These are phyloP conservation scores for Oostethus manadensis DNA, from an alignment of 2,113 vertebrate species.

Conservation along the genomic window DNA sequence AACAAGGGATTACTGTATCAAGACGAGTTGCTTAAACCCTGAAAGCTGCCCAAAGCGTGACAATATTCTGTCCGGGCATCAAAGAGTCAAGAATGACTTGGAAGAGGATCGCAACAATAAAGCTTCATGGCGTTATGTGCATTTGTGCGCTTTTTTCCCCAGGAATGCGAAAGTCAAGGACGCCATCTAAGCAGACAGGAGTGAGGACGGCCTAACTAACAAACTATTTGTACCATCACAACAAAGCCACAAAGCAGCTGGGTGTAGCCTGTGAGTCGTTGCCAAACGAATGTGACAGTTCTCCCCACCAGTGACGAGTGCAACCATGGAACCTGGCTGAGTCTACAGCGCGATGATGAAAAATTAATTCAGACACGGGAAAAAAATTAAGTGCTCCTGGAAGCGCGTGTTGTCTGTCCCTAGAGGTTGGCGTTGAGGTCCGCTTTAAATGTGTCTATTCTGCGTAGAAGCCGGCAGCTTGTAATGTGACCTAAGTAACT, in stretches of 20 bases:
- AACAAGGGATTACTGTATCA: neutral
- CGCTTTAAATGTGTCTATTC: slow-evolving; percentile 76
- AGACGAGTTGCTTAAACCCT: neutral
- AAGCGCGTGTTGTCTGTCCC: slow-evolving; percentile 77
- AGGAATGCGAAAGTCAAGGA: slow-evolving; percentile 57
- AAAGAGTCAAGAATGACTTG: slow-evolving; percentile 37
- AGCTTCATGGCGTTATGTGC: slow-evolving; percentile 35
- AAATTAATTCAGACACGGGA: slow-evolving; percentile 80
- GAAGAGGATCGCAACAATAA: slow-evolving; percentile 38
- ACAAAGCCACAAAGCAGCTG: slow-evolving; percentile 58
- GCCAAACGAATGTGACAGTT: slow-evolving; percentile 66
- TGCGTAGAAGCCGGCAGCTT: slow-evolving; percentile 71
- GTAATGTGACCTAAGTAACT: slow-evolving; percentile 79
- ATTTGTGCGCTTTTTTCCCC: slow-evolving; percentile 41
- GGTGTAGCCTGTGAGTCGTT: slow-evolving; percentile 67
- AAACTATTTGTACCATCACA: slow-evolving; percentile 44
- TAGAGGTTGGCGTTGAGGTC: slow-evolving; percentile 74
- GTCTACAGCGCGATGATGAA: slow-evolving; percentile 77
- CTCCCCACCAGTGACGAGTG: slow-evolving; percentile 69
- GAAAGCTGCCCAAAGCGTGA: neutral
- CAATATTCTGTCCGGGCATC: slow-evolving; percentile 10
- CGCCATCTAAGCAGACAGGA: slow-evolving; percentile 36
- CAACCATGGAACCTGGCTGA: slow-evolving; percentile 72
- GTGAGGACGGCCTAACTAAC: slow-evolving; percentile 56
- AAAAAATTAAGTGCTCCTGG: slow-evolving; percentile 80